phyloP scores from a whole-genome alignment of 2,113 vertebrate genomes.

The Zapornia atra region DNA sequence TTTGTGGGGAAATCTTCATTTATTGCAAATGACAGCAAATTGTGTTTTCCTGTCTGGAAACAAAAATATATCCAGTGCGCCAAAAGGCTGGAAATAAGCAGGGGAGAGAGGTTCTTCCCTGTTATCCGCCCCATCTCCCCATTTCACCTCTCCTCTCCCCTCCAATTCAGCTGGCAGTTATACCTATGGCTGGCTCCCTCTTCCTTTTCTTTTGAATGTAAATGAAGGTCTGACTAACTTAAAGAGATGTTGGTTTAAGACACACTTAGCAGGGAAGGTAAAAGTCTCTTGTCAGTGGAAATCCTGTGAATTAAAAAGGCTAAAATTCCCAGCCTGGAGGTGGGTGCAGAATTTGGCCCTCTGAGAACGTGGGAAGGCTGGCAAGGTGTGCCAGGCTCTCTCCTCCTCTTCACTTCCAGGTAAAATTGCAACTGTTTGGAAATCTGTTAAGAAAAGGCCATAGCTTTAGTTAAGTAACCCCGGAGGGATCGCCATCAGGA shows the following conservation, averaged over 20 bases:
- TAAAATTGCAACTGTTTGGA: neutral
- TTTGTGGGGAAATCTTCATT: constrained; percentile 42
- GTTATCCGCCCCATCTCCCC: neutral
- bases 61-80: neutral
- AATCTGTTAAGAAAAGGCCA: neutral
- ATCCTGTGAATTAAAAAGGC: neutral
- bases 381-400: neutral
- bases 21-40: constrained; percentile 8
- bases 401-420: neutral
- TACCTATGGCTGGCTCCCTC: neutral
- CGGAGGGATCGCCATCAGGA: neutral
- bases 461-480: constrained; percentile 26
- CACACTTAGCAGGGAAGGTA: neutral
- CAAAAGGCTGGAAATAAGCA: neutral
- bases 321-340: neutral
- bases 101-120: neutral
- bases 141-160: neutral
- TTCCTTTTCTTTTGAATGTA: constrained; percentile 35
- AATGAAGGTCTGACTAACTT: neutral
- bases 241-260: neutral
- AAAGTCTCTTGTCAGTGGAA: neutral
- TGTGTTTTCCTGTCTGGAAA: neutral
- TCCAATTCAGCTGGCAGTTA: neutral
- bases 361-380: neutral
- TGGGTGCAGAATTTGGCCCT: neutral